Base-by-base conservation (phyloP, 2,888 invertebrate genomes). In the Archaeoteleia sp. region DNA sequence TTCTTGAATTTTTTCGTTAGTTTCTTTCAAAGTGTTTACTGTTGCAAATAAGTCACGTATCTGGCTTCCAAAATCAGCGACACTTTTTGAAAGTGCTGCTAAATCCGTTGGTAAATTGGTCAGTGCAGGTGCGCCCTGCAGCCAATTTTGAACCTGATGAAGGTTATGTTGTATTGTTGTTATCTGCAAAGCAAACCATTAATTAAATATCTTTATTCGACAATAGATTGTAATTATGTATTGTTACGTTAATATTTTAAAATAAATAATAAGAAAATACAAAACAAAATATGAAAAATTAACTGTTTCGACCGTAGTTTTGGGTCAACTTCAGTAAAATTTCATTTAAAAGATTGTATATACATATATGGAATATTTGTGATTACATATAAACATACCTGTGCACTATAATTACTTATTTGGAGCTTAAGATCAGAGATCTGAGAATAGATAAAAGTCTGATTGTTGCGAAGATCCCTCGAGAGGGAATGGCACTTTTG, bases 401-500 rank as follows among this genome's bases (percentile, higher is more conserved):
- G 88, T 9, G 78, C 76, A 25, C 87, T 87, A 61, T 89, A 85
- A 74, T 86, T 87, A 49, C 87, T 86, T 48, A 92, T 87, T 30
- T 88, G 88, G 42, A 86, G 79, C 66, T 90, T 89, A 25, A 92
- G 82, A 65, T 88, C 88, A 1, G 86, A 86, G 12, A 93, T 83
- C 73, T 90, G 88, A 42, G 82, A 82, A 72, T 87, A 88, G 46
- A 92, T 87, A 46, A 87, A 86, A 17, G 89, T 91, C 73, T 92
- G 91, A 82, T 92, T 93, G 68, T 89, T 89, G 65, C 90, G 88
- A 34, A 93, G 85, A 73, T 89, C 90, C 78, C 89, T 90, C 6
- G 91, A 90, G 4, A 91, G 87, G 7, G 92, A 90, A 80, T 93
- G 92, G 82, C 91, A 92, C 78, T 90, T 87, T 84, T 93, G 92